Conservation (phyloP, 2,113 vertebrate genomes). For the Chrysochloris asiatica region DNA sequence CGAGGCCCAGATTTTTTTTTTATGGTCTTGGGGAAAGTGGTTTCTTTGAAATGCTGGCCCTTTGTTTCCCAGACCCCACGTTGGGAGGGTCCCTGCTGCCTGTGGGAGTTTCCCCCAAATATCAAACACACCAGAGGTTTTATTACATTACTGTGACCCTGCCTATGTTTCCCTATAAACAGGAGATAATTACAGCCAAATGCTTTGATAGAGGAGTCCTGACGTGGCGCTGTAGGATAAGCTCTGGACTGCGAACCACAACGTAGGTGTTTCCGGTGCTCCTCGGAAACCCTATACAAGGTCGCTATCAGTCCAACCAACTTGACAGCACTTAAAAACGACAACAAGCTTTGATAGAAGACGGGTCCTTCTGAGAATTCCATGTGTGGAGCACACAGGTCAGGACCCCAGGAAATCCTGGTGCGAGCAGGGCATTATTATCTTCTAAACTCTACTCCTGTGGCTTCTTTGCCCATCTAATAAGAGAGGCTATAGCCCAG, state of each 20-base stretch:
- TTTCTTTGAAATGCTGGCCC: neutral
- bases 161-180: conserved; percentile 43
- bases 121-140: conserved; percentile 20
- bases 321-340: no score
- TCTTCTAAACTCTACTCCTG: neutral
- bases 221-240: no score
- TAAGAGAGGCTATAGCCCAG: accelerated
- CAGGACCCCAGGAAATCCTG: neutral
- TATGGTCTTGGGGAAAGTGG: neutral
- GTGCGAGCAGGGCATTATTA: neutral
- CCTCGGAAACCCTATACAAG: no score
- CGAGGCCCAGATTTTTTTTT: neutral
- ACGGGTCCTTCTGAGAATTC: conserved; percentile 3
- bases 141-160: neutral
- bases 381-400: neutral
- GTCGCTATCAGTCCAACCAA: no score
- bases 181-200: conserved; percentile 15
- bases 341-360: no score
- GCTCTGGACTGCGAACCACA: no score
- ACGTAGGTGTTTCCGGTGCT: no score
- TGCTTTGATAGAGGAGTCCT: conserved; percentile 28
- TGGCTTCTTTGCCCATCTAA: no score
- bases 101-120: conserved; percentile 20
- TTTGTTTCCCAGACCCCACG: neutral
- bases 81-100: neutral